Evolutionary conservation across 2,888 invertebrate genomes (phyloP), one percentile per base, ranked within the genome.

Genomic region (Eupithecia centaureata): DNA sequence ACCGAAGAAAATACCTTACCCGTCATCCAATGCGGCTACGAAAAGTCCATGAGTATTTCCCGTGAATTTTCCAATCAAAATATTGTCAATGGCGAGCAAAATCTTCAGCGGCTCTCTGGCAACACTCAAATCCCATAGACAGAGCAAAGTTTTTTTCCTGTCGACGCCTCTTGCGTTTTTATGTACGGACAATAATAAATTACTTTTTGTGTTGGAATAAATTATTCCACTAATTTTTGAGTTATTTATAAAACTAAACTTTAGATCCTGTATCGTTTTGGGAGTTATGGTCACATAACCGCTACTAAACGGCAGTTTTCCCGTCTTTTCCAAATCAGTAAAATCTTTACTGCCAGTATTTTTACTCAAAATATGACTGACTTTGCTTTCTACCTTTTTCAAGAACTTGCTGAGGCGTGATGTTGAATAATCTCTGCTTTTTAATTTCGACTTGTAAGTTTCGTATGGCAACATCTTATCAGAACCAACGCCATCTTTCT

Each of bases 121-220:
- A 79, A 87, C 82, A 85, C 84, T 85, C 1, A 87, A 76, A 60
- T 93, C 90, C 93, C 93, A 93, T 51, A 93, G 67, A 82, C 90
- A 91, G 66, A 89, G 66, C 1, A 86, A 72, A 77, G 83, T 83
- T 73, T 84, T 89, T 38, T 80, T 78, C 8, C 71, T 72, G 1
- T 70, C 63, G 4, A 72, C 32, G 62, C 72, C 81, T 8, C 73
- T 51, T 61, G 47, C 28, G 69, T 82, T 88, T 27, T 76, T 80
- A 65, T 93, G 91, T 27, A 88, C 79, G 1, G 90, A 89, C 67
- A 91, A 70, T n/a, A 92, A 63, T 5, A 91, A 74, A 82, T 87
- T 88, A 5, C 72, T 81, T 78, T 87, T 89, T 0, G 73, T 86
- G 30, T 87, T 86, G 7, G 91, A 91, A 74, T 88, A 84, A 47